Evolutionary conservation across 53 echinoderm and acorn worm genomes (phyloP), one percentile per base, ranked within the genome.

Genomic region (Temnopleurus reevesii): DNA sequence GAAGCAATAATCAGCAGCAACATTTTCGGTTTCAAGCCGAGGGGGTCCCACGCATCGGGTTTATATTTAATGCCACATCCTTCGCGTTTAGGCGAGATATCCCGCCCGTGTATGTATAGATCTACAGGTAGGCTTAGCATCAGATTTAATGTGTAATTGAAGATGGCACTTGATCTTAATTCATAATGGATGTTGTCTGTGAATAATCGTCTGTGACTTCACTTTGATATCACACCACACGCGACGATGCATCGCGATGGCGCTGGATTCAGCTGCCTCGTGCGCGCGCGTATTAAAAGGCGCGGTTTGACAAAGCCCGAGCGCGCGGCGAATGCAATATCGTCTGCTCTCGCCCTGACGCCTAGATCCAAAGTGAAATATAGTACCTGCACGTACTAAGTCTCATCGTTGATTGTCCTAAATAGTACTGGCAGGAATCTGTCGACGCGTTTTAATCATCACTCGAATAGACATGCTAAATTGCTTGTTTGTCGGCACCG

Each of bases 381-480:
- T n/a, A n/a, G 43, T 71, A 71, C 36, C 41, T 2, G 38, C 71
- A 71, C 71, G 71, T 71, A n/a, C 41, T 41, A 21, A 36, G 21
- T 9, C 41, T 71, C 71, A 71, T 71, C 71, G 4, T 71, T 71
- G 38, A 8, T 28, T 29, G 51, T 47, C 80, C 51, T 47, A 51
- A 71, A 71, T 71, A 71, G 8, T 83, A 2, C n/a, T 85, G 85
- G 58, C 85, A 47, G 60, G 27, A 24, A 85, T 85, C 58, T 85
- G 60, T 85, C 85, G 43, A 41, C 85, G 60, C 60, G 85, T 41
- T 85, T 85, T 85, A 85, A 85, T 85, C 85, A 85, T 85, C 85
- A 44, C 59, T 21, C 60, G 36, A 83, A 45, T 59, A 85, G 85
- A 85, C 85, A 85, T 27, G 60, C 60, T 85, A 85, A 85, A 85